Base-by-base conservation (phyloP, 2,113 vertebrate species). In the Bostrychus sinensis region DNA sequence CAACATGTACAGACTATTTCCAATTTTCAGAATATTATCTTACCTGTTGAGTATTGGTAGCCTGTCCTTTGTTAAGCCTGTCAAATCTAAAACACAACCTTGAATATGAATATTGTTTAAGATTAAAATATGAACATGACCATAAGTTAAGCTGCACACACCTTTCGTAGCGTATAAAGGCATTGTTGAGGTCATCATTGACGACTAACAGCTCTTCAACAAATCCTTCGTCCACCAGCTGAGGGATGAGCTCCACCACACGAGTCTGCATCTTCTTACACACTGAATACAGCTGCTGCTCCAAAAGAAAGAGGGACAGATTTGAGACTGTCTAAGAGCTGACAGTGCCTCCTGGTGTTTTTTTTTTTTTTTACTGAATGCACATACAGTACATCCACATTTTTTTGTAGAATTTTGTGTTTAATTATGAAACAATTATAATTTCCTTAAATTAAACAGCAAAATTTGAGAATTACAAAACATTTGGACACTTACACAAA, bases 111-210 rank as follows among this genome's bases (percentile, higher is more conserved):
- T 1, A 39, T 16, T 23, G 12, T 10, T 22, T 46, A 2, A 26
- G 13, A 34, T 5, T 28, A 2, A 17, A 13, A 51, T n/a, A 7
- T 8, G 45, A 20, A 20, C 5, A 6, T 14, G 39, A 2, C 16
- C 42, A 45, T 12, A 19, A 3, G 48, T 14, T 3, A 28, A 51
- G 13, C 7, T 12, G 22, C 25, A 34, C 68, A 1, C 50, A 92
- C 92, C 92, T 92, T 75, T 99, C 97, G 2, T 98, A 94, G 61
- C 96, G 94, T 38, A 98, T 93, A 83, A 98, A 99, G 58, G 93
- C 85, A 0, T 98, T 98, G 90, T 99, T 98, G 62, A 99, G 94
- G 67, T 98, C 95, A 67, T 99, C 97, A 3, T 99, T 99, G 84
- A 98, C 81, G 14, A 95, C 72, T 4, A 99, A 94, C 43, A 99